These are phyloP conservation scores for Zaprionus lachaisei DNA, from an alignment of 1,140 invertebrate genomes.

Conservation along the genomic window DNA sequence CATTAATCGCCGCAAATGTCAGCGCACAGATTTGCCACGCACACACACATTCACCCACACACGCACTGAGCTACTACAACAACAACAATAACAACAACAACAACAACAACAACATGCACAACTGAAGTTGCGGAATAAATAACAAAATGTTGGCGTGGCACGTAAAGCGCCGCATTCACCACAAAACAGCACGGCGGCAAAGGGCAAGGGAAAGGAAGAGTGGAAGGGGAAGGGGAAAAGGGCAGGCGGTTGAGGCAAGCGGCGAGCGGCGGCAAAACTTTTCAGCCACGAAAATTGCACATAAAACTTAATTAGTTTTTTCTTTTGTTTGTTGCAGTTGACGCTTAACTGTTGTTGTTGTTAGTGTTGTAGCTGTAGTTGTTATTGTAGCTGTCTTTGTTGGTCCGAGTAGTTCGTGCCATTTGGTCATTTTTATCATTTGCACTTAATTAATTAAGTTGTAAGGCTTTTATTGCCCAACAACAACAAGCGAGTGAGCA, in stretches of 20 bases:
- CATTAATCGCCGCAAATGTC: conserved; percentile 76
- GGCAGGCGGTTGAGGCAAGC: too few species aligned
- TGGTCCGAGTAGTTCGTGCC: conserved; percentile 60
- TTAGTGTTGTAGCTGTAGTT: conserved; percentile 19
- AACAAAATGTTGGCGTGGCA: conserved; percentile 65
- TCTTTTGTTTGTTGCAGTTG: conserved; percentile 46
- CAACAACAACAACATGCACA: not conserved
- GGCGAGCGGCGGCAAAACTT: conserved; percentile 51
- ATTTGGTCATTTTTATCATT: conserved; percentile 81
- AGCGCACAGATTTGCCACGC: conserved; percentile 62
- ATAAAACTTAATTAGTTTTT: conserved; percentile 83
- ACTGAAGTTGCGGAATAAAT: conserved; percentile 51
- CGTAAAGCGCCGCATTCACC: conserved; percentile 56
- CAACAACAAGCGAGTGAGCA: conserved; percentile 45
- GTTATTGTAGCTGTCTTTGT: conserved; percentile 17
- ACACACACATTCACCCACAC: conserved; percentile 17
- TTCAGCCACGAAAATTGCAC: conserved; percentile 82
- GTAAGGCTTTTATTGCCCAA: conserved; percentile 77
- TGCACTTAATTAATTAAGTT: conserved; percentile 83
- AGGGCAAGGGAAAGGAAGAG: not conserved
- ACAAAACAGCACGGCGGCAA: conserved; percentile 8
- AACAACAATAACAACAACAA: too few species aligned
- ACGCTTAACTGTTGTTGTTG: conserved; percentile 17
- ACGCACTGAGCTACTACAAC: not conserved
- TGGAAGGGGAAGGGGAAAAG: not conserved